Conservation (phyloP, 1,140 invertebrate genomes). For the Cydia amplana region DNA sequence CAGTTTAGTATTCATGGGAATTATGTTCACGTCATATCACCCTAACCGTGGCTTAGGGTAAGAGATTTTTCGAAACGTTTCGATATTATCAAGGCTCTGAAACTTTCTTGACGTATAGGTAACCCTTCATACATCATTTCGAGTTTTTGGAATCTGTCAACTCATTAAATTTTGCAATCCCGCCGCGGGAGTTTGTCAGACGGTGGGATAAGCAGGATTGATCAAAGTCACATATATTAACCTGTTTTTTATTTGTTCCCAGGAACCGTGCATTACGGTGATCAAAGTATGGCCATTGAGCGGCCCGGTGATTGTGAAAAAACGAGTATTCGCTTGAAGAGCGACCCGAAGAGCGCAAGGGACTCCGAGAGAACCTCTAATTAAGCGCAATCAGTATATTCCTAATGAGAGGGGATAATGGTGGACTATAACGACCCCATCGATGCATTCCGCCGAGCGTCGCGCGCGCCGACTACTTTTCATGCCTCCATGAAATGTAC, state of each 20-base stretch:
- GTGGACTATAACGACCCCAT: conserved; percentile 75
- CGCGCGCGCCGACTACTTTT: conserved; percentile 66
- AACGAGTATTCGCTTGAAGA: conserved; percentile 69
- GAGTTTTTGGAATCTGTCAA: too few relatives aligned
- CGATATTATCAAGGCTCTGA: background rate
- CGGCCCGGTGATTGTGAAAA: conserved; percentile 74
- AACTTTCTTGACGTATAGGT: background rate
- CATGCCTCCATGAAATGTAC: conserved; percentile 66
- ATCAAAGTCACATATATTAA: conserved; percentile 33
- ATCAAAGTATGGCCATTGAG: conserved; percentile 72
- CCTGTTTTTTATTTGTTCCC: conserved; percentile 55
- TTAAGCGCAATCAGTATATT: conserved; percentile 79
- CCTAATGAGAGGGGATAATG: conserved; percentile 77
- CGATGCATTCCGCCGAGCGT: conserved; percentile 71
- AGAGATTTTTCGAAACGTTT: background rate
- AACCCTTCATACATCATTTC: too few relatives aligned
- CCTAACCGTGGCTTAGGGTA: too few relatives aligned
- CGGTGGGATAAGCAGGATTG: background rate
- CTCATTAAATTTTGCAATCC: too few relatives aligned
- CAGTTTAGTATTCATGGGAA: conserved; percentile 58
- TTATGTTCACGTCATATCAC: conserved; percentile 36
- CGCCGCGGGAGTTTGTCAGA: too few relatives aligned
- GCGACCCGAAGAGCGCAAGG: conserved; percentile 64
- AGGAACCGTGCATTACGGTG: conserved; percentile 68
- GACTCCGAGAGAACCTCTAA: conserved; percentile 72